These are phyloP conservation scores for Zosterops borbonicus DNA, from an alignment of 2,113 vertebrate species.

Conservation along the genomic window DNA sequence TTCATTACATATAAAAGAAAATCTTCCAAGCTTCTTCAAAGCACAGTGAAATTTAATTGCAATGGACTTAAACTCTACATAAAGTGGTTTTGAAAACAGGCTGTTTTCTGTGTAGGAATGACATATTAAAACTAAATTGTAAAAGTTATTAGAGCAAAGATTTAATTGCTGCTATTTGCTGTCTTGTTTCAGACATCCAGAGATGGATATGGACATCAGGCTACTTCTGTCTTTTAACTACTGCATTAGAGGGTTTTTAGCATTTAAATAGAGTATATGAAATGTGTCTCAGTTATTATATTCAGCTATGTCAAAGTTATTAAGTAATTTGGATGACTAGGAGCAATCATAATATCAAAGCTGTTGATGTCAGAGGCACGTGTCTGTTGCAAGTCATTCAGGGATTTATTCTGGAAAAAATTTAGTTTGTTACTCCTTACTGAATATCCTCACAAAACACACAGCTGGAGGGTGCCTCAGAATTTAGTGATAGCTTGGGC, in stretches of 20 bases:
- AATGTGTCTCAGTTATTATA: background rate
- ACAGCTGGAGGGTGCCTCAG: background rate
- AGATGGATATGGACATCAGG: background rate
- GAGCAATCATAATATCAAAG: background rate
- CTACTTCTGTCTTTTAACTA: background rate
- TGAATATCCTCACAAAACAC: background rate
- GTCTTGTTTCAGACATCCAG: background rate
- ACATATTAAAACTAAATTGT: background rate
- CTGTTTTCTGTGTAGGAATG: background rate
- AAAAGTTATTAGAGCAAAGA: background rate
- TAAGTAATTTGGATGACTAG: background rate
- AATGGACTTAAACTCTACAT: background rate
- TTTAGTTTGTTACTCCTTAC: background rate
- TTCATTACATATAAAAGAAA: background rate
- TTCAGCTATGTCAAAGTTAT: background rate
- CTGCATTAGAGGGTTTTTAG: rapidly evolving
- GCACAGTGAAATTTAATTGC: background rate
- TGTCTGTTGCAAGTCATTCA: background rate
- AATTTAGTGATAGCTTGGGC: background rate
- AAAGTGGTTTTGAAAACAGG: background rate
- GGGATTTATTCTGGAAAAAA: background rate
- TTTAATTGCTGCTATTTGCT: background rate
- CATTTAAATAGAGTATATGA: background rate
- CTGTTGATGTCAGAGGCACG: background rate
- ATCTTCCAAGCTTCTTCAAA: background rate